A percentile compares a stretch with the other conserved stretches of the same genome.
These are phyloP conservation scores for Silurus aristotelis DNA, from an alignment of 2,797 vertebrate species.

Conservation along the genomic window DNA sequence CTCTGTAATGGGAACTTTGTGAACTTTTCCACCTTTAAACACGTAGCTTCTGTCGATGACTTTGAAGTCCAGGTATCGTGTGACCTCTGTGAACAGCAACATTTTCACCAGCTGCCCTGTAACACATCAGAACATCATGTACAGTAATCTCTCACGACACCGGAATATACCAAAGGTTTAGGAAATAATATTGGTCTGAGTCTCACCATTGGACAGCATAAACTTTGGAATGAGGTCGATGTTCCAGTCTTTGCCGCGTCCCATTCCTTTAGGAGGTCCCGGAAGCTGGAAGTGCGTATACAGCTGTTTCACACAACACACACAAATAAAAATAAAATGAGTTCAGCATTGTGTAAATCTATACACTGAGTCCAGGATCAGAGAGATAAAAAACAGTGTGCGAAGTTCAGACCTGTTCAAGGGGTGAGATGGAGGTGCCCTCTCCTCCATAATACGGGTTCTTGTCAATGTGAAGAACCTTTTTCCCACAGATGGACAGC, in stretches of 20 bases:
- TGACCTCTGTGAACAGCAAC: conserved; percentile 76
- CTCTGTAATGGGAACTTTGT: conserved; percentile 76
- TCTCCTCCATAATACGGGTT: conserved; percentile 73
- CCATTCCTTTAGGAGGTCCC: conserved; percentile 58
- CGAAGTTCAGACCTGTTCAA: conserved; percentile 70
- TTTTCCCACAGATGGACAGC: conserved; percentile 73
- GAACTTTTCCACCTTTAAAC: conserved; percentile 73
- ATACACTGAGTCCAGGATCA: not conserved
- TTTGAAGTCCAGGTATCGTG: conserved; percentile 79
- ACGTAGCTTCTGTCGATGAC: conserved; percentile 75
- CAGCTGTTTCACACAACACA: conserved; percentile 62
- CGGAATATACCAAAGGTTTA: not conserved
- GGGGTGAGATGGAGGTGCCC: conserved; percentile 70
- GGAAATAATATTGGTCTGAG: not conserved
- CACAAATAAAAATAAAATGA: not conserved
- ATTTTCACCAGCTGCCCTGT: conserved; percentile 76
- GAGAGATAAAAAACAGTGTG: not conserved
- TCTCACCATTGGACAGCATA: conserved; percentile 71
- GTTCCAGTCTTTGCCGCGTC: conserved; percentile 76
- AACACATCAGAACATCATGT: conserved; percentile 19
- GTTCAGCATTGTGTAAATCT: not conserved
- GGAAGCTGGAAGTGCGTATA: conserved; percentile 71
- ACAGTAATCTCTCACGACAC: not conserved
- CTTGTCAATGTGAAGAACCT: conserved; percentile 76
- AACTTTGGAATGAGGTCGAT: conserved; percentile 79